phyloP scores from a whole-genome alignment of 2,797 vertebrate species.

The Falco cherrug region DNA sequence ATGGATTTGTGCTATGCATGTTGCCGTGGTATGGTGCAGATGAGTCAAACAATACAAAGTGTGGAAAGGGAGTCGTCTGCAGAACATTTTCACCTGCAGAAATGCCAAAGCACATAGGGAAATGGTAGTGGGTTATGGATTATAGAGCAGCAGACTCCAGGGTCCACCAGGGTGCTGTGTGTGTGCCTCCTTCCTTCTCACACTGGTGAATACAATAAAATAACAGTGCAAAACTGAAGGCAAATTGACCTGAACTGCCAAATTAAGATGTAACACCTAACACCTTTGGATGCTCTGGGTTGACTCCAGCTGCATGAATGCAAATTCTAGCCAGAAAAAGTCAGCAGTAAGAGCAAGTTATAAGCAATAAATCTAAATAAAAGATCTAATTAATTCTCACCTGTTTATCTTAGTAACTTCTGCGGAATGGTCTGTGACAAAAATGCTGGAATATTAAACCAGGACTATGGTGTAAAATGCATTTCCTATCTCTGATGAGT shows the following conservation, averaged over 20 bases:
- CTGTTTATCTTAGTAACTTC: not conserved
- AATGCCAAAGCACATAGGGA: not conserved
- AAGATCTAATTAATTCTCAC: not conserved
- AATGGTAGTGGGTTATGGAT: not conserved
- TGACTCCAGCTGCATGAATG: not conserved
- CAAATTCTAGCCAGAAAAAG: not conserved
- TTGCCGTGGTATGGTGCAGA: fast-evolving
- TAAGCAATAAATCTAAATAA: not conserved
- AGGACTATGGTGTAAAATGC: not conserved
- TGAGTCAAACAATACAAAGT: not conserved
- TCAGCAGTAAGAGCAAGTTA: not conserved
- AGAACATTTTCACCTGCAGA: not conserved
- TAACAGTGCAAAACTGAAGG: not conserved
- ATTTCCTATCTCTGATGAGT: not conserved
- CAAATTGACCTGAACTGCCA: not conserved
- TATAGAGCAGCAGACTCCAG: too few relatives aligned
- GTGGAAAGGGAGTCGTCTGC: not conserved
- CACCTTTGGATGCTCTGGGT: not conserved
- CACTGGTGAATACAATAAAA: not conserved
- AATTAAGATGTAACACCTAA: not conserved
- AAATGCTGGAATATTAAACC: not conserved
- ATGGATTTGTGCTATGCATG: not conserved
- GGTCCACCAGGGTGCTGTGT: not conserved
- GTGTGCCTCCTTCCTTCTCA: not conserved
- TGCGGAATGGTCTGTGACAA: not conserved